Evolutionary conservation across 1,140 invertebrate genomes (phyloP).

Genomic region (Pogonomyrmex barbatus): DNA sequence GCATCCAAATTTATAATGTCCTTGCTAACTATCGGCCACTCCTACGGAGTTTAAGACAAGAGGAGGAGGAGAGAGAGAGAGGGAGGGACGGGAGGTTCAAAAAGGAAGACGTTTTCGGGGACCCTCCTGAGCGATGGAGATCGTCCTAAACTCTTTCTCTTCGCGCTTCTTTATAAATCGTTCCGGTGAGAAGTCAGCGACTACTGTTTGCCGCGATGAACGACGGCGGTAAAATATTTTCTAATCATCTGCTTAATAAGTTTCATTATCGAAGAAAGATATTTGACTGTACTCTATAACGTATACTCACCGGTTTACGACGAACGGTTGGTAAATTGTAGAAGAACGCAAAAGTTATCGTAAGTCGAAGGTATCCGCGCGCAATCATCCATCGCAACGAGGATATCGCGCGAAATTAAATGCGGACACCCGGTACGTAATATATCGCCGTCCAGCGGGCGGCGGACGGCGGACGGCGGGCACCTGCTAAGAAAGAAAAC

Average conservation of each 20-base stretch:
- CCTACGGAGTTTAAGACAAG: slow-evolving; percentile 57
- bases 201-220: slow-evolving; percentile 65
- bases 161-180: slow-evolving; percentile 64
- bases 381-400: slow-evolving; percentile 43
- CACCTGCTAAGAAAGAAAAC: slow-evolving; percentile 79
- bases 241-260: not conserved
- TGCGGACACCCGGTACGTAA: slow-evolving; percentile 76
- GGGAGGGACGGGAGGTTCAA: not conserved
- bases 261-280: not conserved
- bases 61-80: not conserved
- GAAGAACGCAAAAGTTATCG: not conserved
- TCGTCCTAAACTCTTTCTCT: slow-evolving; percentile 17
- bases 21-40: slow-evolving; percentile 75
- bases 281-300: not conserved
- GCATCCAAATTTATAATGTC: slow-evolving; percentile 78
- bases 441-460: slow-evolving; percentile 65
- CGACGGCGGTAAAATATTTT: slow-evolving; percentile 38
- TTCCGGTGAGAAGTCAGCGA: slow-evolving; percentile 65
- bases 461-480: slow-evolving; percentile 54
- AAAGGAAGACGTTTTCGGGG: slow-evolving; percentile 41
- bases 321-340: not conserved
- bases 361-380: not conserved
- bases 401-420: slow-evolving; percentile 63
- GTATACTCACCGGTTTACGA: not conserved
- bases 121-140: slow-evolving; percentile 20